phyloP scores from a whole-genome alignment of 2,113 vertebrate genomes.

The Colinus virginianus region DNA sequence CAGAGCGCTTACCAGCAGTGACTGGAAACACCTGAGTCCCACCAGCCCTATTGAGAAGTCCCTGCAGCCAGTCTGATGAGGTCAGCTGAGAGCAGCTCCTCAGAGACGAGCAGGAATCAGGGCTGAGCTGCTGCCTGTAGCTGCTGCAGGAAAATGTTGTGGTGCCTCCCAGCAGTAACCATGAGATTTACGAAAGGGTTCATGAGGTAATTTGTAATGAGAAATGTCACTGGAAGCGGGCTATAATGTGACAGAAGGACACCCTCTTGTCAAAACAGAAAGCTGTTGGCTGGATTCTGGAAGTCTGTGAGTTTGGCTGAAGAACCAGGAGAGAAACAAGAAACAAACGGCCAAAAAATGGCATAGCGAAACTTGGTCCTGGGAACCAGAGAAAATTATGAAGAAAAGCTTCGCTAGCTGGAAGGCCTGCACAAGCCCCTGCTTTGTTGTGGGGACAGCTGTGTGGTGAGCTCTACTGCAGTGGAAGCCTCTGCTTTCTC shows the following conservation, averaged over 20 bases:
- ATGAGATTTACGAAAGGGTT: background rate
- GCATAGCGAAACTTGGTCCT: background rate
- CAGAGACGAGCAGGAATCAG: rapidly evolving
- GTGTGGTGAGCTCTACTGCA: background rate
- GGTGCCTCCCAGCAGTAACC: background rate
- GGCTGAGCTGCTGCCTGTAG: background rate
- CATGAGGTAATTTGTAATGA: too few species aligned
- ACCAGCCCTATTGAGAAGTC: background rate
- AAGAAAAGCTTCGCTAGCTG: background rate
- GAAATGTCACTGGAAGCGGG: background rate
- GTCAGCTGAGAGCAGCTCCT: background rate
- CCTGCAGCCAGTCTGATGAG: too few species aligned
- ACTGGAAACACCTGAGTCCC: too few species aligned
- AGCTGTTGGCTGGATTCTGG: background rate
- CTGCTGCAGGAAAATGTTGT: background rate
- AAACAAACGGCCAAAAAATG: background rate
- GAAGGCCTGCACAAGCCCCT: background rate
- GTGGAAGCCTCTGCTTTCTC: background rate
- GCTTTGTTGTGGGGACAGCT: background rate
- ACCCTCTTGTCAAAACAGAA: too few species aligned
- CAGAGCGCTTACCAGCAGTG: background rate
- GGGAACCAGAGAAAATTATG: too few species aligned
- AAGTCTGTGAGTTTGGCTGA: background rate
- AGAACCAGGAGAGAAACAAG: background rate
- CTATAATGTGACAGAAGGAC: background rate